These are phyloP conservation scores for Myripristis jacobus DNA, from an alignment of 2,797 vertebrate genomes.

Conservation along the genomic window DNA sequence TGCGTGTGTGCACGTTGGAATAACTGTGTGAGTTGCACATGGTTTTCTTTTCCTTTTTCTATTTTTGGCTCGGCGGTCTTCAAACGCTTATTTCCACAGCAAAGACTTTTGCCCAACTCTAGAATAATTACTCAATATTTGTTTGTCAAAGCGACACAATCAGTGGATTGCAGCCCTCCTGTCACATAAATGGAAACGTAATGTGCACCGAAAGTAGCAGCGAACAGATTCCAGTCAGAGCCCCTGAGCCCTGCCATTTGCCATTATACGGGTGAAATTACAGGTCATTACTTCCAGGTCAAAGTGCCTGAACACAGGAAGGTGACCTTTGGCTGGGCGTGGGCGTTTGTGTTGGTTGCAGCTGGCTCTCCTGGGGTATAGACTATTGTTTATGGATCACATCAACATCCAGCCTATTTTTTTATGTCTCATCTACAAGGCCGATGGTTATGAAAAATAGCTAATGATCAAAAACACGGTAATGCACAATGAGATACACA, in stretches of 20 bases:
- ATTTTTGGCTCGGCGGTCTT: slow-evolving; percentile 45
- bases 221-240: slow-evolving; percentile 29
- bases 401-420: slow-evolving; percentile 29
- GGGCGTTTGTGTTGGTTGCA: slow-evolving; percentile 36
- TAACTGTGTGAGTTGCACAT: not conserved
- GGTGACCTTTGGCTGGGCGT: slow-evolving; percentile 66
- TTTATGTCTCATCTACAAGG: slow-evolving; percentile 29
- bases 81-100: slow-evolving; percentile 35
- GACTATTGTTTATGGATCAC: slow-evolving; percentile 50
- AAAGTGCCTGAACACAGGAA: slow-evolving; percentile 63
- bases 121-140: slow-evolving; percentile 38
- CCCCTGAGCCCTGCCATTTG: slow-evolving; percentile 32
- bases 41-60: slow-evolving; percentile 11
- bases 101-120: slow-evolving; percentile 1
- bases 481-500: slow-evolving; percentile 37
- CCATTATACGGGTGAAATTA: slow-evolving; percentile 59
- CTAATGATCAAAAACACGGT: slow-evolving; percentile 40
- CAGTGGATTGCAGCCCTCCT: slow-evolving; percentile 34
- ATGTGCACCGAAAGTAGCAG: slow-evolving; percentile 14
- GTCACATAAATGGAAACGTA: slow-evolving; percentile 1
- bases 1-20: slow-evolving; percentile 14
- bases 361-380: slow-evolving; percentile 13
- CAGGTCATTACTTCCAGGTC: slow-evolving; percentile 75
- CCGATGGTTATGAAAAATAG: slow-evolving; percentile 40
- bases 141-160: slow-evolving; percentile 50